Evolutionary conservation across 2,888 invertebrate species (phyloP).

Genomic region (Oscheius sp.): DNA sequence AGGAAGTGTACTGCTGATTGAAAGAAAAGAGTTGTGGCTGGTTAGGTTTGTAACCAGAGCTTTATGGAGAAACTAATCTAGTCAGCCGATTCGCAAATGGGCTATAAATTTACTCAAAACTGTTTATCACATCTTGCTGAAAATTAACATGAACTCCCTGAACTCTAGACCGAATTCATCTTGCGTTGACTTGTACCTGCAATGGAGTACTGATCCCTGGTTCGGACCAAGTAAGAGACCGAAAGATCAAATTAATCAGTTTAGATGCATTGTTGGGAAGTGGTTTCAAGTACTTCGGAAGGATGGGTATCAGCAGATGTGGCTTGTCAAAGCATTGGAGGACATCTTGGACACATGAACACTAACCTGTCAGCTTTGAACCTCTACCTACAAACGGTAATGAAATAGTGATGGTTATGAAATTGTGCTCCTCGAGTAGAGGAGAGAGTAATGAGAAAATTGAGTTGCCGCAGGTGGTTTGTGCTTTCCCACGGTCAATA

Average conservation of each 20-base stretch:
- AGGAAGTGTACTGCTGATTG: no score
- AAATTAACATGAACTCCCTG: neutral
- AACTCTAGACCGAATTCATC: neutral
- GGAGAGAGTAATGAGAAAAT: conserved; percentile 1
- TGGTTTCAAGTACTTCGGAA: neutral
- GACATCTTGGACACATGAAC: conserved; percentile 52
- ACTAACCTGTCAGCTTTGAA: conserved; percentile 17
- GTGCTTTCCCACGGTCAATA: conserved; percentile 20
- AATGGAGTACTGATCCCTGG: conserved; percentile 19
- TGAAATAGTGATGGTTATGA: neutral
- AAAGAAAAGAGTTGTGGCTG: no score
- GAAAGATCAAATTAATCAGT: neutral
- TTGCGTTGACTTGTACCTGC: conserved; percentile 9
- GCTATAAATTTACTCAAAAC: no score
- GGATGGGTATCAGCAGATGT: conserved; percentile 52
- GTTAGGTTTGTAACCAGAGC: no score
- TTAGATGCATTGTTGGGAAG: conserved; percentile 28
- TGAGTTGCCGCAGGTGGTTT: conserved; percentile 10
- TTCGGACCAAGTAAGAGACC: conserved; percentile 4
- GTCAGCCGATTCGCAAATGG: no score
- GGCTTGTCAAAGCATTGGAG: conserved; percentile 49
- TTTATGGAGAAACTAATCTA: no score
- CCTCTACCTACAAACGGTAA: conserved; percentile 33
- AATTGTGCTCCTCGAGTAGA: neutral
- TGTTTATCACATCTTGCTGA: no score